These are phyloP conservation scores for Fopius arisanus DNA, from an alignment of 1,140 invertebrate genomes.

Conservation along the genomic window DNA sequence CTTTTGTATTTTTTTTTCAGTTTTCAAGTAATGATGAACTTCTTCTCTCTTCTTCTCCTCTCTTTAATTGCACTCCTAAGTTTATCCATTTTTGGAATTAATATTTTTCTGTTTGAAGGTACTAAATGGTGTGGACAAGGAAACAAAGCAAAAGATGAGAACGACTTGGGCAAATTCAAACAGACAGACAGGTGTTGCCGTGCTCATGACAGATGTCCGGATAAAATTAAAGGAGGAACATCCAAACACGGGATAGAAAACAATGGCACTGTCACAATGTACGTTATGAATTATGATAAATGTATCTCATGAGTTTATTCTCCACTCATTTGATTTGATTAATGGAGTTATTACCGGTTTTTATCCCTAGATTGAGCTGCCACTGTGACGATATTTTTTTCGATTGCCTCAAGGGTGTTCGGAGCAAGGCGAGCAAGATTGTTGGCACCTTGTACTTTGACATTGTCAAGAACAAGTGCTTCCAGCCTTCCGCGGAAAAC, in stretches of 20 bases:
- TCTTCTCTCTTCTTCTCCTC: too few relatives aligned
- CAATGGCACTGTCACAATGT: slow-evolving; percentile 20
- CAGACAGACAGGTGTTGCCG: slow-evolving; percentile 14
- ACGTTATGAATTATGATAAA: background rate
- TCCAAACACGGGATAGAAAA: slow-evolving; percentile 19
- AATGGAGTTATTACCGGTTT: background rate
- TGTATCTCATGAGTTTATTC: too few relatives aligned
- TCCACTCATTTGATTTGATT: background rate
- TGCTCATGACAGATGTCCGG: slow-evolving; percentile 24
- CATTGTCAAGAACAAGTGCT: slow-evolving; percentile 17
- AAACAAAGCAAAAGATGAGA: slow-evolving; percentile 22
- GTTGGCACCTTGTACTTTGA: slow-evolving; percentile 25
- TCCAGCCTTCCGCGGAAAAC: background rate
- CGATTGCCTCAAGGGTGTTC: slow-evolving; percentile 16
- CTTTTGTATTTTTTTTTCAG: too few relatives aligned
- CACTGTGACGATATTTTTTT: slow-evolving; percentile 16
- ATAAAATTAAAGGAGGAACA: slow-evolving; percentile 22
- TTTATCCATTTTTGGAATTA: too few relatives aligned
- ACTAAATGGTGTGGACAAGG: slow-evolving; percentile 29
- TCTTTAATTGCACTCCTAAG: too few relatives aligned
- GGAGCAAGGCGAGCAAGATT: background rate
- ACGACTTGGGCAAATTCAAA: slow-evolving; percentile 18
- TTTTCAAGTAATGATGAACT: too few relatives aligned
- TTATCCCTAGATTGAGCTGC: slow-evolving; percentile 22
- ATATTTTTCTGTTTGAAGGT: background rate